Evolutionary conservation across 2,113 vertebrate genomes (phyloP).

Genomic region (Scatophagus argus): DNA sequence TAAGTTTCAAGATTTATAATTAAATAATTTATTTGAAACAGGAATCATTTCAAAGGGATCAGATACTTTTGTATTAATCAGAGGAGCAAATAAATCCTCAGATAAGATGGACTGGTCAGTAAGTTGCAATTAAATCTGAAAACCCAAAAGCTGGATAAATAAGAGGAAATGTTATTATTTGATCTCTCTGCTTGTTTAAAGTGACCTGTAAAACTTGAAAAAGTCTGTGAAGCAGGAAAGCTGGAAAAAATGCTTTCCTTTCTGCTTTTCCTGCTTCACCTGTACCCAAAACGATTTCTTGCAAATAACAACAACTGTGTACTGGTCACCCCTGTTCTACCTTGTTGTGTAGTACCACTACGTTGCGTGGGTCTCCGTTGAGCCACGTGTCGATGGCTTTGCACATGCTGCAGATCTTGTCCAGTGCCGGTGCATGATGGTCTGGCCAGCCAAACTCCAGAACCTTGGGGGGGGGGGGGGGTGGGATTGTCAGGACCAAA

Average conservation of each 20-base stretch:
- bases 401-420: slow-evolving; percentile 98
- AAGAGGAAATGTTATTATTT: slow-evolving; percentile 5
- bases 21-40: slow-evolving; percentile 9
- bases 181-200: slow-evolving; percentile 11
- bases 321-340: slow-evolving; percentile 67
- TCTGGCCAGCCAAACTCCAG: slow-evolving; percentile 98
- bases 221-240: neutral
- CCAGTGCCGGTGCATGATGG: slow-evolving; percentile 93
- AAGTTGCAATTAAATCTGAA: slow-evolving; percentile 7
- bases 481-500: neutral
- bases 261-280: slow-evolving; percentile 10
- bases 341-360: slow-evolving; percentile 97
- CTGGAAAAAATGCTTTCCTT: slow-evolving; percentile 2
- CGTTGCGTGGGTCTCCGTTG: slow-evolving; percentile 87
- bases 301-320: neutral
- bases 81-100: slow-evolving; percentile 12
- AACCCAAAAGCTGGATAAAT: slow-evolving; percentile 17
- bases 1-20: neutral
- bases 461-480: slow-evolving; percentile 87
- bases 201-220: neutral
- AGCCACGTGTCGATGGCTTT: slow-evolving; percentile 98
- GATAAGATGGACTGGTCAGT: neutral
- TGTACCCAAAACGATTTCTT: neutral
- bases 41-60: slow-evolving; percentile 16
- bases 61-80: neutral